Percentiles rank a stretch among this genome's conserved stretches.
Conservation (phyloP, 2,888 invertebrate species). For the Acanthopleura granulata region DNA sequence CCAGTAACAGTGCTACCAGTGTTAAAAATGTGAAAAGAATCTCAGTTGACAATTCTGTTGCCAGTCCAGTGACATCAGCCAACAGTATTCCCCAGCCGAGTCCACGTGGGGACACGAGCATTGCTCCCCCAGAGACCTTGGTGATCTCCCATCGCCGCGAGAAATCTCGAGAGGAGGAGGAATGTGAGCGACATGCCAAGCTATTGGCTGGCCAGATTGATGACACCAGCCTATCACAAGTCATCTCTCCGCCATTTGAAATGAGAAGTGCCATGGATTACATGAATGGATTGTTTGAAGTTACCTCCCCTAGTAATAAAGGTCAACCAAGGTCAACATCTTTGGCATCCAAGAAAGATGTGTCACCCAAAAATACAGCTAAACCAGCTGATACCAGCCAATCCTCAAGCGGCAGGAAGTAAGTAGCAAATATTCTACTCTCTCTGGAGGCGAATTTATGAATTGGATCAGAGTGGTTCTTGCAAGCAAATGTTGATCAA, state of each 20-base stretch:
- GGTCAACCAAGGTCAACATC: not conserved
- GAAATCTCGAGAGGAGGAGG: slow-evolving; percentile 78
- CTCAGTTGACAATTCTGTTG: too few relatives aligned
- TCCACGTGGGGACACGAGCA: not conserved
- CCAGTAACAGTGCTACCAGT: too few relatives aligned
- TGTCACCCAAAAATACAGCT: not conserved
- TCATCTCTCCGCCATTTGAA: slow-evolving; percentile 74
- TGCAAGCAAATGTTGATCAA: too few relatives aligned
- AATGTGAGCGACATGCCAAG: slow-evolving; percentile 79
- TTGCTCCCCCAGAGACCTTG: not conserved
- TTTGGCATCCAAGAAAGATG: not conserved
- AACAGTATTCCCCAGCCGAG: not conserved
- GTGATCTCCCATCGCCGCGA: slow-evolving; percentile 49
- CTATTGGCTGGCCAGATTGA: slow-evolving; percentile 67
- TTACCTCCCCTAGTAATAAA: not conserved
- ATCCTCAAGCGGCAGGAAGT: not conserved
- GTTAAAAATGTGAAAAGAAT: too few relatives aligned
- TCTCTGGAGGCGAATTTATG: too few relatives aligned
- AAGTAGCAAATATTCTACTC: not conserved
- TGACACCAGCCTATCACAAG: slow-evolving; percentile 51
- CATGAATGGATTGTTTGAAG: slow-evolving; percentile 72
- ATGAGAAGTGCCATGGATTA: slow-evolving; percentile 80
- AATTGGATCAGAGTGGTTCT: too few relatives aligned
- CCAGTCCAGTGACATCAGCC: too few relatives aligned
- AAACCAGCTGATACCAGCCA: not conserved